Evolutionary conservation across 2,797 vertebrate genomes (phyloP).

Genomic region (Chelidonichthys spinosus): DNA sequence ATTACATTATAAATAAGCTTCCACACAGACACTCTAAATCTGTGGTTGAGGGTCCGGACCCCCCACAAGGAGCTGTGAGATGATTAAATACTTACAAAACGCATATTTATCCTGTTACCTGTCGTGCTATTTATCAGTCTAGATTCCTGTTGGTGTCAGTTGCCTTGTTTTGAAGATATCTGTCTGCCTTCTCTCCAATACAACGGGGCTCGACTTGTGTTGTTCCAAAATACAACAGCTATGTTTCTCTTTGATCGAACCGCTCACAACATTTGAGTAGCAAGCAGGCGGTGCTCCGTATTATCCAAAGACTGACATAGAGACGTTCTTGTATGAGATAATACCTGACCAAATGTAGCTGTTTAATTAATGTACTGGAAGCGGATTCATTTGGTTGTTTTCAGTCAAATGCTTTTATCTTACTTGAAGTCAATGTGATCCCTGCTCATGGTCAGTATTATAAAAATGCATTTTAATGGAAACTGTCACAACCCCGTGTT

Average conservation of each 20-base stretch:
- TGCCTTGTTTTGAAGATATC: too few species aligned
- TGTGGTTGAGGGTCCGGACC: not conserved
- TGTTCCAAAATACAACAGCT: too few species aligned
- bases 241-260: not conserved
- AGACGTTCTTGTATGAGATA: not conserved
- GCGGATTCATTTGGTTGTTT: not conserved
- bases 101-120: too few species aligned
- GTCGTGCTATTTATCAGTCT: too few species aligned
- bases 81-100: not conserved
- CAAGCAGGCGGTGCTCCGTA: not conserved
- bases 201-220: not conserved
- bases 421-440: not conserved
- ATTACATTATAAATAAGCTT: constrained; percentile 11
- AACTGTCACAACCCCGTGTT: not conserved
- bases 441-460: not conserved
- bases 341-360: not conserved
- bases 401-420: not conserved
- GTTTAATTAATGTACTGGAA: not conserved
- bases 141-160: too few species aligned
- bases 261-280: not conserved
- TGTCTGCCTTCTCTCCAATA: not conserved
- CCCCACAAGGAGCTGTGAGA: not conserved
- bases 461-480: not conserved
- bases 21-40: not conserved
- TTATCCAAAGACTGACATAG: not conserved